Evolutionary conservation across 1,140 invertebrate genomes (phyloP).

Genomic region (Drosophila sulfurigaster): DNA sequence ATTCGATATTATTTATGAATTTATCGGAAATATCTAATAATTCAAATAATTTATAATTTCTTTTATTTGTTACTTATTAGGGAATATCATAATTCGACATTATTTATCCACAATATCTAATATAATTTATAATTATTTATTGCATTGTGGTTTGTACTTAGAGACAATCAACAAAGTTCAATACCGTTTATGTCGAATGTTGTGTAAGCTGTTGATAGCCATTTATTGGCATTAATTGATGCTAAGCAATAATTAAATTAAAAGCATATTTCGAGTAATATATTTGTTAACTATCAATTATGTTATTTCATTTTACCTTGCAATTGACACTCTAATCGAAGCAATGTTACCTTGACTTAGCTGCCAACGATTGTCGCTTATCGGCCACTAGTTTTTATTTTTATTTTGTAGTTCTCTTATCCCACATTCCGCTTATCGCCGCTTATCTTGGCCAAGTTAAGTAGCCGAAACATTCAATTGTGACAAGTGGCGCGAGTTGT

Average conservation of each 20-base stretch:
- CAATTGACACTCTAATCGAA: background rate
- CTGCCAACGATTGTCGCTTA: conserved; percentile 3
- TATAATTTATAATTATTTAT: background rate
- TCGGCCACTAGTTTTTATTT: background rate
- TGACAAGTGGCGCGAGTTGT: conserved; percentile 13
- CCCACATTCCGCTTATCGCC: background rate
- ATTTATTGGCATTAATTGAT: background rate
- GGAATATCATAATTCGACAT: too few species aligned
- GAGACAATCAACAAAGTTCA: background rate
- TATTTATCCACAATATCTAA: too few species aligned
- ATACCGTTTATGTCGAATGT: background rate
- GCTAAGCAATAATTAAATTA: background rate
- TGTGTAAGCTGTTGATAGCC: too few species aligned
- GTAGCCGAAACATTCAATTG: background rate
- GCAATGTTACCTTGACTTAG: conserved; percentile 8
- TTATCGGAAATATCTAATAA: too few species aligned
- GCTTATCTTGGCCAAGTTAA: conserved; percentile 15
- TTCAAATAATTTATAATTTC: background rate
- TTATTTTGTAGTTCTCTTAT: conserved; percentile 7
- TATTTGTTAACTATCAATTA: background rate
- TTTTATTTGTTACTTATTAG: too few species aligned
- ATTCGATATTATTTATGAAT: too few species aligned
- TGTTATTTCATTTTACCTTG: background rate
- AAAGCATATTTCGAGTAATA: background rate
- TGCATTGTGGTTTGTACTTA: background rate